Percentiles rank a stretch among this genome's conserved stretches.
These are phyloP conservation scores for Biston stratarius DNA, from an alignment of 2,888 invertebrate species.

Conservation along the genomic window DNA sequence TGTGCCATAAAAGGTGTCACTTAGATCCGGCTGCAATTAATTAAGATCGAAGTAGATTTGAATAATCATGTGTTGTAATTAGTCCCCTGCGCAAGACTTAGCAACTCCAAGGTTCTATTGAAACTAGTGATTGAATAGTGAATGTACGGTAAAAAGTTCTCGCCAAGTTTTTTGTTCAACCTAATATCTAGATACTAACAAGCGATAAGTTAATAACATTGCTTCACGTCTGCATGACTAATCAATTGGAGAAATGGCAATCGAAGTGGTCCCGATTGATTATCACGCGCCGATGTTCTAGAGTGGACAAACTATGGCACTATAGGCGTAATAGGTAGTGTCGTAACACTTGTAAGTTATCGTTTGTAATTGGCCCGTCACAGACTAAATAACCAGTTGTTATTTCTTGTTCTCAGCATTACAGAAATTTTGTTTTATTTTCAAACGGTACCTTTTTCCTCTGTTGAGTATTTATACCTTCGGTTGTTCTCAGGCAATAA, in stretches of 20 bases:
- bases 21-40: slow-evolving; percentile 62
- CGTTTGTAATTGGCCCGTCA: slow-evolving; percentile 50
- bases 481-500: not conserved
- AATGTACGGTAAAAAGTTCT: slow-evolving; percentile 47
- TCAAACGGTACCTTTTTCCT: slow-evolving; percentile 14
- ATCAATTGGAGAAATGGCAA: slow-evolving; percentile 60
- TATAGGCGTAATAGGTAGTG: slow-evolving; percentile 44
- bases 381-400: slow-evolving; percentile 44
- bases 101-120: slow-evolving; percentile 47
- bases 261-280: slow-evolving; percentile 53
- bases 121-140: slow-evolving; percentile 51
- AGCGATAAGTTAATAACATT: slow-evolving; percentile 58
- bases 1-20: slow-evolving; percentile 49
- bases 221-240: slow-evolving; percentile 57
- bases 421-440: slow-evolving; percentile 26
- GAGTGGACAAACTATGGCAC: slow-evolving; percentile 6
- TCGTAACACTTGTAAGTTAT: slow-evolving; percentile 51
- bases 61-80: slow-evolving; percentile 50
- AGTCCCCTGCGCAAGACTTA: slow-evolving; percentile 42
- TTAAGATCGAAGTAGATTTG: slow-evolving; percentile 53
- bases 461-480: not conserved
- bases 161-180: slow-evolving; percentile 34
- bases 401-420: slow-evolving; percentile 32
- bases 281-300: slow-evolving; percentile 39
- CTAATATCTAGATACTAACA: slow-evolving; percentile 55